Evolutionary conservation across 2,888 invertebrate genomes (phyloP), one percentile per base, ranked within the genome.

Genomic region (Venusia cambrica): DNA sequence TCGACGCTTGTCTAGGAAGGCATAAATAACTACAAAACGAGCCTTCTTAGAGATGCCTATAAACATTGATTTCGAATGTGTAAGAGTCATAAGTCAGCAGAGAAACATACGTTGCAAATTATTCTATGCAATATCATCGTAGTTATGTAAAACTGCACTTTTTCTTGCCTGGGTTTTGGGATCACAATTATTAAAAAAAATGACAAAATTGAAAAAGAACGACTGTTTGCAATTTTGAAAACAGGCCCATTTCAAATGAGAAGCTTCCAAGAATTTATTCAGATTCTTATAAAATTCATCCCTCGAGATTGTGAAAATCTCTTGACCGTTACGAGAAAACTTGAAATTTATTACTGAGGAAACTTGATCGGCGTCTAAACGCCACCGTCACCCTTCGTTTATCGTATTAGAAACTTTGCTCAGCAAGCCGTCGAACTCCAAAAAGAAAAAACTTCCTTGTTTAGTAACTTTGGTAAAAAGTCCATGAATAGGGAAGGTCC

Each of bases 341-440:
- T 67, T 66, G 45, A 48, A 68, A 68, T 68, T 66, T 68, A 68
- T 68, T 62, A 46, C 48, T 34, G 41, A 29, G 28, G 31, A 15
- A 66, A 67, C 51, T 64, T 55, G 57, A 62, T 57, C 57, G 48
- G 46, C 28, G 47, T 31, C 48, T 44, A 39, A 33, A 44, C 37
- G 48, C 35, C 28, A 26, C 33, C 54, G 62, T 66, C 67, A 58
- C 52, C 67, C 62, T 58, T 54, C 54, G 54, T 51, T 62, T 62
- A 55, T 45, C 53, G 55, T 54, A 51, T 57, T 38, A 52, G 39
- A 45, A 58, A 62, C 45, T 58, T 56, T 39, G 25, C 2, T 29
- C 27, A 21, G 33, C 29, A 37, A 45, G 36, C 13, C 37, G 14
- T 34, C 22, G 26, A 34, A 42, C 39, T 46, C 34, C 33, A 29